Evolutionary conservation across 2,113 vertebrate species (phyloP).

Genomic region (Hyaena hyaena): DNA sequence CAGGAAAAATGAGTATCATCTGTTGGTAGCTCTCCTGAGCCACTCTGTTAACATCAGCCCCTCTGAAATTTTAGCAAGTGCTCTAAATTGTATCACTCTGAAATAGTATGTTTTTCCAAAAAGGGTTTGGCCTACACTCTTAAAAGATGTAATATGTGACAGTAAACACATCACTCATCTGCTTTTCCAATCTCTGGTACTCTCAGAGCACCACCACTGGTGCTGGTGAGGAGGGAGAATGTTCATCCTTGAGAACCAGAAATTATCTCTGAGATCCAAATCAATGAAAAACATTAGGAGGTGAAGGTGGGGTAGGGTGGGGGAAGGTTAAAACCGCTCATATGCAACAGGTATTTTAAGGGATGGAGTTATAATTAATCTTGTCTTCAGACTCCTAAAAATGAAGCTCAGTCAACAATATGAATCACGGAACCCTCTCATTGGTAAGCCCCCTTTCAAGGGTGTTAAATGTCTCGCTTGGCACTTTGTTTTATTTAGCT

Average conservation of each 20-base stretch:
- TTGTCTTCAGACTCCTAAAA: slow-evolving; percentile 48
- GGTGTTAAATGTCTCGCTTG: slow-evolving; percentile 74
- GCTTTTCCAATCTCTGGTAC: not conserved
- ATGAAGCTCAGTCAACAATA: slow-evolving; percentile 25
- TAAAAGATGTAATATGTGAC: not conserved
- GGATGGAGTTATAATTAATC: slow-evolving; percentile 4
- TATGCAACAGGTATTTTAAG: not conserved
- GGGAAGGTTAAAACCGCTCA: not conserved
- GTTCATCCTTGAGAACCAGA: not conserved
- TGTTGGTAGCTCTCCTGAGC: not conserved
- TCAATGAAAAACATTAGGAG: not conserved
- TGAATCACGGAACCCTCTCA: slow-evolving; percentile 7
- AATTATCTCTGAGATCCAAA: not conserved
- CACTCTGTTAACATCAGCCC: not conserved
- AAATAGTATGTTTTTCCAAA: slow-evolving; percentile 2
- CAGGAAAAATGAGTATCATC: not conserved
- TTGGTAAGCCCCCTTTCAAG: slow-evolving; percentile 43
- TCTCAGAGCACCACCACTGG: not conserved
- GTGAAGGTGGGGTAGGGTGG: not conserved
- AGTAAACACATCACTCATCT: not conserved
- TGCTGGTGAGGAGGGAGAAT: not conserved
- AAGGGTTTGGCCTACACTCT: slow-evolving; percentile 29
- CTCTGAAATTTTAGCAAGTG: slow-evolving; percentile 14
- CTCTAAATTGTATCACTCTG: slow-evolving; percentile 27
- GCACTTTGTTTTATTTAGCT: slow-evolving; percentile 73